A percentile compares a stretch with the other conserved stretches of the same genome.
These are phyloP conservation scores for Aspidiotus rigidus DNA, from an alignment of 2,888 invertebrate genomes.

Conservation along the genomic window DNA sequence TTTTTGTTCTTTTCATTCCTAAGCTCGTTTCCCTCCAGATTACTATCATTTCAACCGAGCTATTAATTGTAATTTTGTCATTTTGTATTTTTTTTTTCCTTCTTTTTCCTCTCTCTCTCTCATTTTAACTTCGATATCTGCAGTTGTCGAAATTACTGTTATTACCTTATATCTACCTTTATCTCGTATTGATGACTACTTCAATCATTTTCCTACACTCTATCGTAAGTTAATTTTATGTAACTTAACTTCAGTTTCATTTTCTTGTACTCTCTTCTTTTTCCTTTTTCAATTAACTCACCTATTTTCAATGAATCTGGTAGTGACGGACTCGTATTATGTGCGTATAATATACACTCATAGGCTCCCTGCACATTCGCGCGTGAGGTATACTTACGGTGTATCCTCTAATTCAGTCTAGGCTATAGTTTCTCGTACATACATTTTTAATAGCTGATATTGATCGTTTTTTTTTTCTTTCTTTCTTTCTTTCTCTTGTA, in stretches of 20 bases:
- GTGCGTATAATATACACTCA: too few relatives aligned
- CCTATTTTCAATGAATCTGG: constrained; percentile 8
- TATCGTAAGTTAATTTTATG: constrained; percentile 31
- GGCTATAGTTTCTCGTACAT: constrained; percentile 26
- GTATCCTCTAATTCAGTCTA: not conserved
- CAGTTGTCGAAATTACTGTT: constrained; percentile 31
- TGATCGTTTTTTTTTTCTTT: not conserved
- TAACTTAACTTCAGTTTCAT: not conserved
- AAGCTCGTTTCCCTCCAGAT: constrained; percentile 27
- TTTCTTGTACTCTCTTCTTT: constrained; percentile 12
- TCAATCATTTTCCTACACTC: constrained; percentile 30
- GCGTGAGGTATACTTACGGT: not conserved
- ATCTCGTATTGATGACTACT: constrained; percentile 33
- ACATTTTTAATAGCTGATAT: constrained; percentile 19
- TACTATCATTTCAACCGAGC: constrained; percentile 30
- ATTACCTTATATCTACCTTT: constrained; percentile 30
- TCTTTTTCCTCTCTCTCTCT: not conserved
- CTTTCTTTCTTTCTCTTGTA: not conserved
- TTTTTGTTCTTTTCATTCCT: constrained; percentile 32
- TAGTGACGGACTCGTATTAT: too few relatives aligned
- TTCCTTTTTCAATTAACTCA: constrained; percentile 24
- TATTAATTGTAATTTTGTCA: constrained; percentile 34
- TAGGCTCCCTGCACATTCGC: too few relatives aligned
- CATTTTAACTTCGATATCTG: constrained; percentile 32
- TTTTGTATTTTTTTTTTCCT: constrained; percentile 13